phyloP scores from a whole-genome alignment of 2,113 vertebrate genomes.

The Bufo bufo region DNA sequence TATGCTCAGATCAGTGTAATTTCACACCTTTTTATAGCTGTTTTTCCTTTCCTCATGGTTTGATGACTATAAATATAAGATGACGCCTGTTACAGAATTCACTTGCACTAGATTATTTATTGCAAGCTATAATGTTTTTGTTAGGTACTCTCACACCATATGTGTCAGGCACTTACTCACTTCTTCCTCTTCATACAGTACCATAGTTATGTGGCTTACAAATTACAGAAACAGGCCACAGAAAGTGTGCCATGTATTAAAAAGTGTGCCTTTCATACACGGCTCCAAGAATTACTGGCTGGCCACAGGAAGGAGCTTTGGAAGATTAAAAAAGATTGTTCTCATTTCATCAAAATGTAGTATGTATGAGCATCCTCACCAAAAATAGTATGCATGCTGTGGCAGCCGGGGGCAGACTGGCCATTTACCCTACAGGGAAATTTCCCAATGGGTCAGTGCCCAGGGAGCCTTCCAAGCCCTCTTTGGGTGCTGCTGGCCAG shows the following conservation, averaged over 20 bases:
- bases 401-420: no score
- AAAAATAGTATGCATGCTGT: no score
- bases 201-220: not conserved
- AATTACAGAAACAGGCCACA: not conserved
- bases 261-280: not conserved
- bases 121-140: constrained; percentile 33
- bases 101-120: constrained; percentile 16
- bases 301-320: not conserved
- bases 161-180: constrained; percentile 36
- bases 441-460: no score
- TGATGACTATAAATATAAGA: constrained; percentile 32
- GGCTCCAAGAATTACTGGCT: not conserved
- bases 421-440: no score
- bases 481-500: no score
- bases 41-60: constrained; percentile 31
- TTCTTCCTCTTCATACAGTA: constrained; percentile 15
- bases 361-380: no score
- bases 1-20: constrained; percentile 6
- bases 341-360: no score
- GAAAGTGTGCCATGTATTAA: constrained; percentile 4
- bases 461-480: no score
- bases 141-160: constrained; percentile 30
- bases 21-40: constrained; percentile 41
- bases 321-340: not conserved
- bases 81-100: constrained; percentile 42